Evolutionary conservation across 1,140 invertebrate species (phyloP).

Genomic region (Spodoptera litura): DNA sequence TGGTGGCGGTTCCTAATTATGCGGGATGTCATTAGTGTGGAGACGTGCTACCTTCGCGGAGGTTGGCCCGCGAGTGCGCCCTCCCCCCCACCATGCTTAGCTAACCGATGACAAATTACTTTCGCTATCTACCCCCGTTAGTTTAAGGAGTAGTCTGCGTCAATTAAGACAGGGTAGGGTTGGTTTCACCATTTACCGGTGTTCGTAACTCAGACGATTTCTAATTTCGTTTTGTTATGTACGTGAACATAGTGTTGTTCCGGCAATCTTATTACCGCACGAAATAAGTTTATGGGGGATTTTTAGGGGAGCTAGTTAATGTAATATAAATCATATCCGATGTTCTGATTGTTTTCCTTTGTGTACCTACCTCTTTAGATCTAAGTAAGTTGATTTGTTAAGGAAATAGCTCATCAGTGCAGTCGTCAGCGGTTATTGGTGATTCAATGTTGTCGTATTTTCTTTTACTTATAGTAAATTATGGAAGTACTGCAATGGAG

Average conservation of each 20-base stretch:
- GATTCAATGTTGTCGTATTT: too few species aligned
- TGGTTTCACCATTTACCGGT: conserved; percentile 79
- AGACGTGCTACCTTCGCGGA: conserved; percentile 65
- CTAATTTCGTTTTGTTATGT: conserved; percentile 70
- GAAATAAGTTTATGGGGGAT: conserved; percentile 54
- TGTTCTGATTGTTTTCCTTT: conserved; percentile 50
- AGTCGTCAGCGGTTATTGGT: too few species aligned
- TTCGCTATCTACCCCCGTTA: conserved; percentile 71
- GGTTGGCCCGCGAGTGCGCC: conserved; percentile 45
- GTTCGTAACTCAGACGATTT: conserved; percentile 74
- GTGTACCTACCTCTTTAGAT: conserved; percentile 16
- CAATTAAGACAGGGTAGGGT: conserved; percentile 83
- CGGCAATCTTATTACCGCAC: conserved; percentile 44
- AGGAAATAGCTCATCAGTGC: background rate
- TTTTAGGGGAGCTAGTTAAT: conserved; percentile 52
- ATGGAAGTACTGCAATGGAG: too few species aligned
- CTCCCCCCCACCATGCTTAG: conserved; percentile 66
- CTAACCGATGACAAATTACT: conserved; percentile 85
- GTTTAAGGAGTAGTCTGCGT: conserved; percentile 80
- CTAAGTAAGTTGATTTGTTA: background rate
- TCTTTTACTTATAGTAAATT: too few species aligned
- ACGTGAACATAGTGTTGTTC: conserved; percentile 46
- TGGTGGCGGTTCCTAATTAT: conserved; percentile 81
- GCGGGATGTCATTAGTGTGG: conserved; percentile 80
- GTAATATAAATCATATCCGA: conserved; percentile 53